These are phyloP conservation scores for Ips nitidus DNA, from an alignment of 1,140 invertebrate genomes.

Conservation along the genomic window DNA sequence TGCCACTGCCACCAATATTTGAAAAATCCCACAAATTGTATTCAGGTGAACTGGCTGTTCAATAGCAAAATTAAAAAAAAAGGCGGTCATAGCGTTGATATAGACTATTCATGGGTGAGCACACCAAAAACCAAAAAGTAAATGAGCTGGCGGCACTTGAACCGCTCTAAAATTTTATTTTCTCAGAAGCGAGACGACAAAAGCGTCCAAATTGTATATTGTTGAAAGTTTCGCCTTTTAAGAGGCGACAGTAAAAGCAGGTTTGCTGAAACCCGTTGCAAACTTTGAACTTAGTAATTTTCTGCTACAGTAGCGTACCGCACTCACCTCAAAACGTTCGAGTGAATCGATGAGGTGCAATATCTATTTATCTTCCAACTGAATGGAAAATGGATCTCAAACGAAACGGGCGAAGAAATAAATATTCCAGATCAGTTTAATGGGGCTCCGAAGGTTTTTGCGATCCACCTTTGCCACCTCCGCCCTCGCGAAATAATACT, in stretches of 20 bases:
- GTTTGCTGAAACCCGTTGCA: neutral
- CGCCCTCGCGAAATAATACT: slow-evolving; percentile 15
- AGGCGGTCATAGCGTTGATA: neutral
- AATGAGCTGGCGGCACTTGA: slow-evolving; percentile 5
- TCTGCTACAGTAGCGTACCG: neutral
- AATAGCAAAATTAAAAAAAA: neutral
- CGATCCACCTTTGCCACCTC: neutral
- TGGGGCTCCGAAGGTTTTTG: slow-evolving; percentile 3
- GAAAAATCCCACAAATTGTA: too few species aligned
- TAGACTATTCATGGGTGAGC: too few species aligned
- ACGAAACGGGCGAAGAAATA: neutral
- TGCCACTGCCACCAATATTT: too few species aligned
- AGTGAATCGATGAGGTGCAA: too few species aligned
- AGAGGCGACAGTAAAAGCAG: slow-evolving; percentile 8
- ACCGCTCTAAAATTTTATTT: slow-evolving; percentile 6
- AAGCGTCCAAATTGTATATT: slow-evolving; percentile 8
- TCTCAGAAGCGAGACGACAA: slow-evolving; percentile 7
- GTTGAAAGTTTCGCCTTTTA: slow-evolving; percentile 7
- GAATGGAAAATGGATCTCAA: too few species aligned
- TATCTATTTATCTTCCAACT: too few species aligned
- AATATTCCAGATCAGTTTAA: slow-evolving; percentile 16
- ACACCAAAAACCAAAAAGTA: neutral
- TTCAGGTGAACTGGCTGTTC: too few species aligned
- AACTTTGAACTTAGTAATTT: neutral
- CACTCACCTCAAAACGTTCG: too few species aligned